These are phyloP conservation scores for Lemur catta DNA, from an alignment of 2,797 vertebrate species.

Conservation along the genomic window DNA sequence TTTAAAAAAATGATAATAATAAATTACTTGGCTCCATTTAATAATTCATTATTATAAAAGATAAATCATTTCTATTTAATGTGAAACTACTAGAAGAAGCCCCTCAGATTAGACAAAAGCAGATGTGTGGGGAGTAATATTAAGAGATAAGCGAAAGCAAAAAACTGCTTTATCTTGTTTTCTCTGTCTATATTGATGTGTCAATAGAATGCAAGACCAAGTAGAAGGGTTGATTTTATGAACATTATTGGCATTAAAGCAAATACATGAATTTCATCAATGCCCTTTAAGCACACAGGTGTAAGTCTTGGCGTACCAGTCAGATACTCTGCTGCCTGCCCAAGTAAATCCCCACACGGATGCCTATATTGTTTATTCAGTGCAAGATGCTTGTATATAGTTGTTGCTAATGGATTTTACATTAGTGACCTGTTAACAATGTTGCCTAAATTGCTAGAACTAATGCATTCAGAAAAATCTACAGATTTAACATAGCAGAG, in stretches of 20 bases:
- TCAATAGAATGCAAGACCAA: not conserved
- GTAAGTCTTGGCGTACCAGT: not conserved
- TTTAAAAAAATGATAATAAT: not conserved
- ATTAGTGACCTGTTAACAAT: not conserved
- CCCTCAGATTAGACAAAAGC: not conserved
- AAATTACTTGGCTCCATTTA: not conserved
- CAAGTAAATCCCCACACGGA: not conserved
- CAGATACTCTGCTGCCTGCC: not conserved
- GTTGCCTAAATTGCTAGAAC: conserved; percentile 29
- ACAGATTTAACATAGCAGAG: conserved; percentile 6
- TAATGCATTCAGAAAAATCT: not conserved
- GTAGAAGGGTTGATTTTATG: not conserved
- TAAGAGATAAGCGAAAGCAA: not conserved
- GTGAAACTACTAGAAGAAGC: not conserved
- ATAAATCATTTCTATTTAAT: not conserved
- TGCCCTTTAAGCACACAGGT: not conserved
- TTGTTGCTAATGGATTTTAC: not conserved
- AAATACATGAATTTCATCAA: not conserved
- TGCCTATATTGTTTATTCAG: not conserved
- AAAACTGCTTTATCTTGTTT: not conserved
- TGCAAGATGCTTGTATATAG: not conserved
- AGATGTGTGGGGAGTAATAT: not conserved
- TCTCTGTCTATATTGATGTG: not conserved
- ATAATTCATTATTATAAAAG: not conserved
- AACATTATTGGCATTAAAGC: not conserved